Evolutionary conservation across 2,888 invertebrate species (phyloP).

Genomic region (Papilio demoleus): DNA sequence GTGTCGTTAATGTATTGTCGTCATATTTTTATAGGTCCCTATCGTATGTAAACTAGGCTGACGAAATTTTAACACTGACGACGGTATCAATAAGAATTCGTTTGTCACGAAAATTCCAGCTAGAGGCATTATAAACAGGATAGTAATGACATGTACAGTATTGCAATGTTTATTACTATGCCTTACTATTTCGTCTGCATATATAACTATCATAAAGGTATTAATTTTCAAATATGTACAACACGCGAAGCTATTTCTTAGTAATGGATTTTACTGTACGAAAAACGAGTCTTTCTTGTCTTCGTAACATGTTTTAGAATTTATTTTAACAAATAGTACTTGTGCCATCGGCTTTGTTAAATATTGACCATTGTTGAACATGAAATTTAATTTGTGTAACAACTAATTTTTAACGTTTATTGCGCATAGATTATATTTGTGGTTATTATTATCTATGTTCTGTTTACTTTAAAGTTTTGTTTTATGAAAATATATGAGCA

Average conservation of each 20-base stretch:
- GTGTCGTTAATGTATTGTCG: too few species aligned
- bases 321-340: slow-evolving; percentile 22
- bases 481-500: background rate
- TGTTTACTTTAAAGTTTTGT: background rate
- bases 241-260: slow-evolving; percentile 44
- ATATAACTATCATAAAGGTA: slow-evolving; percentile 50
- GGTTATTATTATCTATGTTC: background rate
- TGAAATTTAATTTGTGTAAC: slow-evolving; percentile 17
- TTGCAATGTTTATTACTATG: background rate
- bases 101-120: too few species aligned
- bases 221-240: slow-evolving; percentile 46
- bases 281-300: slow-evolving; percentile 33
- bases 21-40: too few species aligned
- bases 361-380: slow-evolving; percentile 27
- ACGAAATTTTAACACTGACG: too few species aligned
- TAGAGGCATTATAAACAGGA: too few species aligned
- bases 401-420: slow-evolving; percentile 13
- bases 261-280: slow-evolving; percentile 32
- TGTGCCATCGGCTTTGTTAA: slow-evolving; percentile 10
- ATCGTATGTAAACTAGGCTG: too few species aligned
- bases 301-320: slow-evolving; percentile 19
- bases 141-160: background rate
- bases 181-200: too few species aligned
- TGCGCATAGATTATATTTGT: slow-evolving; percentile 3
- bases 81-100: too few species aligned